Evolutionary conservation across 2,888 invertebrate species (phyloP), one percentile per base, ranked within the genome.

Genomic region (Amphimallon solstitiale): DNA sequence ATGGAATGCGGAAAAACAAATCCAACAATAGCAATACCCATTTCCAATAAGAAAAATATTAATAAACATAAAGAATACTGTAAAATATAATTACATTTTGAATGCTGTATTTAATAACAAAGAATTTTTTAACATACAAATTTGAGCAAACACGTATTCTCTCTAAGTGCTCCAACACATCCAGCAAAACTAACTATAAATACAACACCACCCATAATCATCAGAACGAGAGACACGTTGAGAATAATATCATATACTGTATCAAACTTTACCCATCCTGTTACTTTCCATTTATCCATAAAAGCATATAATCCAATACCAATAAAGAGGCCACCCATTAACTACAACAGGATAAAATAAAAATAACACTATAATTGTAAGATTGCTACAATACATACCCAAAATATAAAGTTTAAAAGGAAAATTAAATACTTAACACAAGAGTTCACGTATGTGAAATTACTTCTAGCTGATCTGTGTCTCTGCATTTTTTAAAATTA

Each of bases 161-260:
- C 97, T 66, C 97, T 84, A 5, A 95, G 84, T 0, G 95, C 94
- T 46, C 94, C 97, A 10, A 97, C 90, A 80, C 96, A 97, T 4
- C 97, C 97, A 15, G 95, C 93, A 81, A 96, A 97, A 81, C 95
- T 95, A 61, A 97, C 94, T 56, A 94, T 88, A 82, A 97, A 97
- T n/a, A 97, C 91, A 5, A 96, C 90, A 34, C 90, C 90, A 1
- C 97, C 96, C 66, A 94, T 89, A 65, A 96, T 88, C n/a, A 95
- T 91, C 83, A 97, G 90, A 62, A 97, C 90, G 66, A 97, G 85
- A 19, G 96, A 95, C 74, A 97, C 91, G 82, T 97, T 96, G 62
- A 97, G 84, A 71, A 94, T 90, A 38, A 96, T 88, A 83, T 97
- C 96, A 78, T 96, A 96, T 9, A 97, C 88, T 56, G 92, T 94